Evolutionary conservation across 2,113 vertebrate genomes (phyloP).

Genomic region (Aleadryas rufinucha): DNA sequence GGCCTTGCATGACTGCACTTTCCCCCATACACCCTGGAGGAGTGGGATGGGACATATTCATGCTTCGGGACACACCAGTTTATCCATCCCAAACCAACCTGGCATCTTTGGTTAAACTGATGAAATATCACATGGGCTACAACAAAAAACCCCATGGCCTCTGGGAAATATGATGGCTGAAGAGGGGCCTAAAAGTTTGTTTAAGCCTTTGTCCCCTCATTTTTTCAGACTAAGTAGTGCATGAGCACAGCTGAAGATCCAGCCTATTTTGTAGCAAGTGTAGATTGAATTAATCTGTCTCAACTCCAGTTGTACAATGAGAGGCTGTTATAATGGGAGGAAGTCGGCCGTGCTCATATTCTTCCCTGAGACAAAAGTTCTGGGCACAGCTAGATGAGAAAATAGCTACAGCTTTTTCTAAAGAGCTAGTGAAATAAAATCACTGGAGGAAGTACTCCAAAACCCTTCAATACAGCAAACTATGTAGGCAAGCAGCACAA

Average conservation of each 20-base stretch:
- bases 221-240: not conserved
- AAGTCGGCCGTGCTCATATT: not conserved
- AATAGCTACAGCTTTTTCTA: conserved; percentile 10
- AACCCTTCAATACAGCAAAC: not conserved
- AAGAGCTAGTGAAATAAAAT: not conserved
- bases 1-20: not conserved
- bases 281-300: not conserved
- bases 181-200: not conserved
- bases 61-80: not conserved
- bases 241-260: not conserved
- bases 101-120: not conserved
- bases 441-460: not conserved
- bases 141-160: accelerated
- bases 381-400: not conserved
- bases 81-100: not conserved
- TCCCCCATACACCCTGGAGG: not conserved
- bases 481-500: not conserved
- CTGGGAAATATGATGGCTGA: not conserved
- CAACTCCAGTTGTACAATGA: not conserved
- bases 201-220: not conserved
- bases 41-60: not conserved
- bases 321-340: not conserved
- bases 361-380: conserved; percentile 16
- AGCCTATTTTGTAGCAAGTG: not conserved
- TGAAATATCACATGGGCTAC: not conserved